Percentiles rank a stretch among this genome's conserved stretches.
Conservation (phyloP, 2,797 vertebrate species). For the Scolopax rusticola region DNA sequence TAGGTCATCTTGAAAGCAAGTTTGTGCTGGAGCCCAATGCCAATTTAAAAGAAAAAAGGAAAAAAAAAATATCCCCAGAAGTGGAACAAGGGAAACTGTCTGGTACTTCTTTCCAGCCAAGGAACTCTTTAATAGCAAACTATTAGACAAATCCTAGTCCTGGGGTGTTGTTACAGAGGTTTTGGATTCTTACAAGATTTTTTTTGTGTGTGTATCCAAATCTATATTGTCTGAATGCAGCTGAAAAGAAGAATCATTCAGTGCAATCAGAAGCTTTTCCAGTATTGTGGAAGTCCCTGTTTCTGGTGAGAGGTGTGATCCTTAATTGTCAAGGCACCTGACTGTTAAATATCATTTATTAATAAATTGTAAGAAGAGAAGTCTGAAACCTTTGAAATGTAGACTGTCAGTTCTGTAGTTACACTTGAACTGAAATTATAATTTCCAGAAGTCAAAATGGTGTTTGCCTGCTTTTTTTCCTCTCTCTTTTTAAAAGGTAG, state of each 20-base stretch:
- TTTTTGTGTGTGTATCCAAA: background rate
- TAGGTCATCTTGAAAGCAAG: background rate
- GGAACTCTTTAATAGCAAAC: constrained; percentile 27
- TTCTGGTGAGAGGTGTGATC: background rate
- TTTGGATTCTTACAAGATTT: constrained; percentile 15
- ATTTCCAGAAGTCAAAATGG: background rate
- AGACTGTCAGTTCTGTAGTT: background rate
- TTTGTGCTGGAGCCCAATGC: background rate
- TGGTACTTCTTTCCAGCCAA: constrained; percentile 28
- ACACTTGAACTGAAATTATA: background rate
- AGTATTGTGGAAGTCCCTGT: background rate
- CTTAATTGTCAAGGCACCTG: background rate
- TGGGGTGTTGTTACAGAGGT: background rate
- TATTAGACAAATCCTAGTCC: constrained; percentile 37
- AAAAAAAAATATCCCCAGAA: background rate
- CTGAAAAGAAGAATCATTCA: background rate
- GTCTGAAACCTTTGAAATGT: background rate
- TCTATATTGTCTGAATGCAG: background rate
- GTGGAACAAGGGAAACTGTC: constrained; percentile 35
- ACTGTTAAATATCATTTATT: background rate
- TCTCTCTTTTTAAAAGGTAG: background rate
- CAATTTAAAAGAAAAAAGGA: background rate
- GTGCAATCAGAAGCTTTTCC: background rate
- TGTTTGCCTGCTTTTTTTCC: background rate
- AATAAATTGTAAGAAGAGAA: background rate